Percentiles rank a stretch among this genome's conserved stretches.
phyloP scores from a whole-genome alignment of 2,797 vertebrate species.

The Squalus acanthias region DNA sequence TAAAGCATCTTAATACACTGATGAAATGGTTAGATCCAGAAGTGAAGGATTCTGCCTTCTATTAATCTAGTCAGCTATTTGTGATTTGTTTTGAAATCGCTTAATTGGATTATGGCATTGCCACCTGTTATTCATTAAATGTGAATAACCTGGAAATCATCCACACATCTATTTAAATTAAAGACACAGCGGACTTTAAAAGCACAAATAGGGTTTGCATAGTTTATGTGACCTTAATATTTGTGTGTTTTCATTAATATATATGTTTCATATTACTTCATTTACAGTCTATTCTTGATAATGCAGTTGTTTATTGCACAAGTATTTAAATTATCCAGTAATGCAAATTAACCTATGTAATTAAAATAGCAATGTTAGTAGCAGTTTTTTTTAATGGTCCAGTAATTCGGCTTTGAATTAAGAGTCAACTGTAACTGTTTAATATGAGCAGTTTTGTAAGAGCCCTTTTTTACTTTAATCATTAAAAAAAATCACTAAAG shows the following conservation, averaged over 20 bases:
- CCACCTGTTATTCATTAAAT: conserved; percentile 24
- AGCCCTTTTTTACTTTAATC: neutral
- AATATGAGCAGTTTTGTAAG: neutral
- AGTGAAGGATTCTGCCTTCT: neutral
- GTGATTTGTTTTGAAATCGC: conserved; percentile 9
- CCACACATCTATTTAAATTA: neutral
- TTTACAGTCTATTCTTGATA: neutral
- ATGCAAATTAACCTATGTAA: neutral
- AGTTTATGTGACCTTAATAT: neutral
- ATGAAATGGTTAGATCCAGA: neutral
- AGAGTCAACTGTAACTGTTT: neutral
- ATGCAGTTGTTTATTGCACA: neutral
- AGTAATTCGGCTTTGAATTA: neutral
- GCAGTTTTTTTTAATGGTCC: neutral
- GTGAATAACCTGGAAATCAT: conserved; percentile 17
- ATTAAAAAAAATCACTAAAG: neutral
- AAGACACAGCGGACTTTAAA: neutral
- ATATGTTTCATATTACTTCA: neutral
- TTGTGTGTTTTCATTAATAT: neutral
- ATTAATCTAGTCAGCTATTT: conserved; percentile 33
- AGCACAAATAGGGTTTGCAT: neutral
- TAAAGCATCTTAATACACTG: conserved; percentile 6
- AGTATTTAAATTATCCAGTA: neutral
- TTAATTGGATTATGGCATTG: neutral
- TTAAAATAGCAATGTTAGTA: neutral